phyloP scores from a whole-genome alignment of 2,888 invertebrate species.

The Temnothorax unifasciatus region DNA sequence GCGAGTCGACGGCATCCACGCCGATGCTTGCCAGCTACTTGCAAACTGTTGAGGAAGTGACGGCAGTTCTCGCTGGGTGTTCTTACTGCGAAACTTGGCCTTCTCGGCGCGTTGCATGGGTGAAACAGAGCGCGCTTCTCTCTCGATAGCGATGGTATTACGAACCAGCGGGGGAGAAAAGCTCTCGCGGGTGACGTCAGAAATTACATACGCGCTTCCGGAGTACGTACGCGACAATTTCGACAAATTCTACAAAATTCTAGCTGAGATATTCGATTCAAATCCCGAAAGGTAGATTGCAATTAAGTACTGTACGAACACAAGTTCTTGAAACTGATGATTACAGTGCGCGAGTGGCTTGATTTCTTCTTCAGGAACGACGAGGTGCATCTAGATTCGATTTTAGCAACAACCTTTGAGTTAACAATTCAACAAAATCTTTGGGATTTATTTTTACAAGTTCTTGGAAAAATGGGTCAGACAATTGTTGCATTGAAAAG shows the following conservation, averaged over 20 bases:
- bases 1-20: conserved; percentile 23
- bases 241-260: neutral
- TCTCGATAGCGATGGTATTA: conserved; percentile 18
- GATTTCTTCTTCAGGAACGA: neutral
- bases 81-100: conserved; percentile 53
- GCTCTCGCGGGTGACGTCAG: conserved; percentile 33
- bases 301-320: neutral
- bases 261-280: neutral
- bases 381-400: neutral
- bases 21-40: conserved; percentile 49
- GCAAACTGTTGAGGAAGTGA: conserved; percentile 52
- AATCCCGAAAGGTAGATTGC: neutral
- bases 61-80: conserved; percentile 40
- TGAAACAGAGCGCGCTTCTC: conserved; percentile 35
- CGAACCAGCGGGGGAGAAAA: conserved; percentile 10
- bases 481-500: conserved; percentile 8
- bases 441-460: conserved; percentile 13
- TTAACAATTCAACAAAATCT: neutral
- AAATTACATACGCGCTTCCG: conserved; percentile 17
- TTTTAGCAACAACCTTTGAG: conserved; percentile 4
- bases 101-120: conserved; percentile 13
- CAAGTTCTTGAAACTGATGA: neutral
- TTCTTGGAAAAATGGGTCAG: neutral
- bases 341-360: neutral
- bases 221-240: conserved; percentile 1